Evolutionary conservation across 2,888 invertebrate genomes (phyloP).

Genomic region (Drosophila neonasuta): DNA sequence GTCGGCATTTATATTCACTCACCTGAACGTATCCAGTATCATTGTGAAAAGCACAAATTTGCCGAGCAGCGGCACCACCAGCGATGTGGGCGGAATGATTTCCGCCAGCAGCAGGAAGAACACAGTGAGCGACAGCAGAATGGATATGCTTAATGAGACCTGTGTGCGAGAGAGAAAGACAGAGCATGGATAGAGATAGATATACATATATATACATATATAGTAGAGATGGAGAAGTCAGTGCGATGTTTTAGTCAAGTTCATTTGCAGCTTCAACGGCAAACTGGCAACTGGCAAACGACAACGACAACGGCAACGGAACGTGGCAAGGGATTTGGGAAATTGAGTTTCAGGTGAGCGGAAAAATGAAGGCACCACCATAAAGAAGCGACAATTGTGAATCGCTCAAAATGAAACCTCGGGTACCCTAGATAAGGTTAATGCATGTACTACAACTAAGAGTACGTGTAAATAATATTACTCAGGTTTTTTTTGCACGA

Average conservation of each 20-base stretch:
- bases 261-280: conserved; percentile 46
- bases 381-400: conserved; percentile 59
- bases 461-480: conserved; percentile 3
- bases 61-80: conserved; percentile 95
- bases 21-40: conserved; percentile 97
- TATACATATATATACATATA: background rate
- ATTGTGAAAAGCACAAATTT: conserved; percentile 98
- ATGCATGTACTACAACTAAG: background rate
- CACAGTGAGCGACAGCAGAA: conserved; percentile 96
- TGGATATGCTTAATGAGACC: conserved; percentile 97
- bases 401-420: conserved; percentile 39
- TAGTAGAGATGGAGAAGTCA: conserved; percentile 14
- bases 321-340: conserved; percentile 49
- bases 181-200: conserved; percentile 2
- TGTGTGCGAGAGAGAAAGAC: conserved; percentile 82
- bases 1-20: conserved; percentile 70
- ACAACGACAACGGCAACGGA: conserved; percentile 26
- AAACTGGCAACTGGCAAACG: background rate
- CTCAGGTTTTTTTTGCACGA: background rate
- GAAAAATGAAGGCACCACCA: conserved; percentile 42
- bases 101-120: conserved; percentile 96
- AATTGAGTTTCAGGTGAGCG: conserved; percentile 57
- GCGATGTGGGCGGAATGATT: conserved; percentile 94
- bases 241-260: conserved; percentile 43
- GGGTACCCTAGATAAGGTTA: conserved; percentile 39